phyloP scores from a whole-genome alignment of 2,888 invertebrate genomes.

The Agrochola circellaris region DNA sequence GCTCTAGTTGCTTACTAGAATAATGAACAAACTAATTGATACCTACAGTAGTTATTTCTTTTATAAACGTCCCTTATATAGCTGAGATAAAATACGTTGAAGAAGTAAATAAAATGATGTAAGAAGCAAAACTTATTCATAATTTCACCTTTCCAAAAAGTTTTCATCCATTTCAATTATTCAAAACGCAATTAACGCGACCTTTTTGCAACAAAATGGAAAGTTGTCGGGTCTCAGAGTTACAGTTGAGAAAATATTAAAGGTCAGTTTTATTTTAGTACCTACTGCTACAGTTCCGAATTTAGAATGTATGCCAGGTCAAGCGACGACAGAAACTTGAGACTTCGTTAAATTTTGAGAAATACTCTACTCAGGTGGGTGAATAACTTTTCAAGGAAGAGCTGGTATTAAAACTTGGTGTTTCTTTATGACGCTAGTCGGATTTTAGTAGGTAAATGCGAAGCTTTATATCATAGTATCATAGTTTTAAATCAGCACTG shows the following conservation, averaged over 20 bases:
- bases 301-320: slow-evolving; percentile 59
- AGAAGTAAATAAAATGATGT: slow-evolving; percentile 8
- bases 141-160: slow-evolving; percentile 26
- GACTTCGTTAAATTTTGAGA: slow-evolving; percentile 31
- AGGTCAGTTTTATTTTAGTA: slow-evolving; percentile 59
- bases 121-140: slow-evolving; percentile 21
- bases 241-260: slow-evolving; percentile 30
- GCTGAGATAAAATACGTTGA: neutral
- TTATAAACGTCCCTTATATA: neutral
- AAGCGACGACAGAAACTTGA: slow-evolving; percentile 29
- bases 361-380: slow-evolving; percentile 23
- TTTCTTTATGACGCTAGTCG: neutral
- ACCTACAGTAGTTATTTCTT: neutral
- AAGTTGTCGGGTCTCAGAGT: slow-evolving; percentile 23
- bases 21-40: neutral
- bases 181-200: slow-evolving; percentile 30
- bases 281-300: slow-evolving; percentile 12
- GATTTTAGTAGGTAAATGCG: neutral
- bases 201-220: slow-evolving; percentile 29
- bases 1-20: neutral
- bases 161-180: slow-evolving; percentile 42
- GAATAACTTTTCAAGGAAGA: slow-evolving; percentile 25
- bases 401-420: slow-evolving; percentile 5
- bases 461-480: neutral
- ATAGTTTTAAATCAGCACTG: neutral